These are phyloP conservation scores for Calycopis cecrops DNA, from an alignment of 1,140 invertebrate species.

Conservation along the genomic window DNA sequence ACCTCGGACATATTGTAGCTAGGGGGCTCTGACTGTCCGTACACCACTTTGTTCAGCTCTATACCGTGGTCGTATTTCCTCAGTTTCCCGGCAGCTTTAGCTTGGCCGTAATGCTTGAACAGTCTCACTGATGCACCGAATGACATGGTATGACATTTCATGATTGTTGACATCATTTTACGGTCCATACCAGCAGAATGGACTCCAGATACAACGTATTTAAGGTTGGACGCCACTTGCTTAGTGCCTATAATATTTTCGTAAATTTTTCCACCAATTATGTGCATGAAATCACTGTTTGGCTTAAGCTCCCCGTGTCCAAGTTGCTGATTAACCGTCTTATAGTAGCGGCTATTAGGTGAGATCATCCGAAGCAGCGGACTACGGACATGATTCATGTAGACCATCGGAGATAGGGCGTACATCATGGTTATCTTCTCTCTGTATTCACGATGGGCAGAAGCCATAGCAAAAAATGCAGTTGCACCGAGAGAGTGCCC, in stretches of 20 bases:
- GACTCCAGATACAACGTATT: constrained; percentile 77
- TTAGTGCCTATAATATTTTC: constrained; percentile 65
- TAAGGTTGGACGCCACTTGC: constrained; percentile 76
- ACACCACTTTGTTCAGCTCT: too few species aligned
- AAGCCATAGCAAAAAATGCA: constrained; percentile 72
- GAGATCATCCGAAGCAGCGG: constrained; percentile 72
- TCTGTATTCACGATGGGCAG: constrained; percentile 78
- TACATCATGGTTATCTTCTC: constrained; percentile 78
- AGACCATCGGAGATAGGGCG: too few species aligned
- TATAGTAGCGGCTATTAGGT: constrained; percentile 73
- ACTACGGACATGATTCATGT: constrained; percentile 74
- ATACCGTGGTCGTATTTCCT: too few species aligned
- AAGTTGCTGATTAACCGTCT: constrained; percentile 76
- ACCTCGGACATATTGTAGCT: too few species aligned
- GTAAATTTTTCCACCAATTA: constrained; percentile 72
- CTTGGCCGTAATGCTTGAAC: constrained; percentile 82
- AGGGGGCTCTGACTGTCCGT: too few species aligned
- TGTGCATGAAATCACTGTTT: constrained; percentile 65
- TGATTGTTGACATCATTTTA: constrained; percentile 80
- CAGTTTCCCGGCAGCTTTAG: constrained; percentile 63
- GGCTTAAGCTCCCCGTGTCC: constrained; percentile 76
- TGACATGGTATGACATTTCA: constrained; percentile 84
- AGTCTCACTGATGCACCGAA: constrained; percentile 87
- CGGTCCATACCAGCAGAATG: constrained; percentile 69
- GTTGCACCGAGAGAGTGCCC: constrained; percentile 77